Percentiles rank a stretch among this genome's conserved stretches.
phyloP scores from a whole-genome alignment of 2,797 vertebrate genomes.

The Darevskia mixta region DNA sequence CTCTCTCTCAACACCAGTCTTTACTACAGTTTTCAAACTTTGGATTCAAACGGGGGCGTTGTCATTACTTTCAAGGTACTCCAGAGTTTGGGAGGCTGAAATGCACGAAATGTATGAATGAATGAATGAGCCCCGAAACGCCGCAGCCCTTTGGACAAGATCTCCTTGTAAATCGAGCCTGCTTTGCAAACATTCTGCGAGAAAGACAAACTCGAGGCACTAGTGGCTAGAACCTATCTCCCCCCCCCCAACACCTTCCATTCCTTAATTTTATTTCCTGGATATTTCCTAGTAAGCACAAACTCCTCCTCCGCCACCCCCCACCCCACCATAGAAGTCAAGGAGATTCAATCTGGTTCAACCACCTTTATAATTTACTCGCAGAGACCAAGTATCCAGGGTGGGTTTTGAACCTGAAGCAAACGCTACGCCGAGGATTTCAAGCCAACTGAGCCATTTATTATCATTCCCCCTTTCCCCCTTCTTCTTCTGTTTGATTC shows the following conservation, averaged over 20 bases:
- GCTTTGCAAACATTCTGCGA: not conserved
- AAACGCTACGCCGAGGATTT: slow-evolving; percentile 16
- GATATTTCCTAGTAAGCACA: not conserved
- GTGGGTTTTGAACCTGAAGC: not conserved
- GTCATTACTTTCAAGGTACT: not conserved
- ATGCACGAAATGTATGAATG: not conserved
- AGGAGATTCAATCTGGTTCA: slow-evolving; percentile 1
- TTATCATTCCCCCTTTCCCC: not conserved
- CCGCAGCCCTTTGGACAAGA: not conserved
- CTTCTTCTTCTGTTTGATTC: not conserved
- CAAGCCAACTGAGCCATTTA: slow-evolving; percentile 46
- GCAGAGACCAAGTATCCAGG: not conserved
- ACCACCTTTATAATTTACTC: slow-evolving; percentile 13
- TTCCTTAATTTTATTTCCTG: not conserved
- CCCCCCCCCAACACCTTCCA: not conserved
- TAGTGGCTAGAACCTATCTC: no score
- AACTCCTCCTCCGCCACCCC: not conserved
- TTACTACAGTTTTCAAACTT: not conserved
- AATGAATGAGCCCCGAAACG: not conserved
- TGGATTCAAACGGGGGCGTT: not conserved
- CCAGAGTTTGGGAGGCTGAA: not conserved
- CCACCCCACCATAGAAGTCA: not conserved
- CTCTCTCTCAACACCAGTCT: not conserved
- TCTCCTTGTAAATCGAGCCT: not conserved
- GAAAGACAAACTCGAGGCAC: not conserved